Conservation (phyloP, 1,140 invertebrate genomes). For the Meloidogyne floridensis region DNA sequence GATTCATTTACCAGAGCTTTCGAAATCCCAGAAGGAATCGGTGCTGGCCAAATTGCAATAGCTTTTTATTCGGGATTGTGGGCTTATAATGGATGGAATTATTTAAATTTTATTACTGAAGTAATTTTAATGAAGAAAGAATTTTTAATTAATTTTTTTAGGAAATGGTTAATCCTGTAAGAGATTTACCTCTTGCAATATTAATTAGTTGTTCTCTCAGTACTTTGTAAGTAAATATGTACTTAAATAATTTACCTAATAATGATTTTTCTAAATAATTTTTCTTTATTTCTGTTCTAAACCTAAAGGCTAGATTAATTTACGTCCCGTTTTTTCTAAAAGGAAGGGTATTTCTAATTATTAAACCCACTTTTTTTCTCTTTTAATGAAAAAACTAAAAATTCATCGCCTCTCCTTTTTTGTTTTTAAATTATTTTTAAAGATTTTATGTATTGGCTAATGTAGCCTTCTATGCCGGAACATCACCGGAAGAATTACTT, state of each 20-base stretch:
- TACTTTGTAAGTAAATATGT: constrained; percentile 71
- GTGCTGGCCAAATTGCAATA: constrained; percentile 83
- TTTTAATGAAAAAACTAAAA: too few species aligned
- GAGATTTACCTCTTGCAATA: constrained; percentile 92
- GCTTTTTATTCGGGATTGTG: constrained; percentile 98
- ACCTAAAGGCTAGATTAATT: too few species aligned
- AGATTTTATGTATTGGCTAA: constrained; percentile 89
- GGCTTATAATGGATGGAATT: constrained; percentile 95
- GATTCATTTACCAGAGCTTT: constrained; percentile 81
- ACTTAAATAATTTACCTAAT: background rate
- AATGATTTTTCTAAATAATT: too few species aligned
- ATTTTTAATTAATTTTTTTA: constrained; percentile 2
- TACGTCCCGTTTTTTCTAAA: too few species aligned
- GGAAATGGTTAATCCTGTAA: constrained; percentile 90
- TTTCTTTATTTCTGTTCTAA: too few species aligned
- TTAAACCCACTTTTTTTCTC: too few species aligned
- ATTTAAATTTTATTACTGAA: constrained; percentile 83
- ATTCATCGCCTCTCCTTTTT: too few species aligned
- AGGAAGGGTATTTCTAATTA: too few species aligned
- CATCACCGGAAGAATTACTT: constrained; percentile 82
- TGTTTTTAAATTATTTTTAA: too few species aligned
- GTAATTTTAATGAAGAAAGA: constrained; percentile 12
- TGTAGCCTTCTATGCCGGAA: constrained; percentile 91
- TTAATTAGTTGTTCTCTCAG: constrained; percentile 89
- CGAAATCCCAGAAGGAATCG: constrained; percentile 69